Evolutionary conservation across 2,797 vertebrate genomes (phyloP).

Genomic region (Lophius americanus): DNA sequence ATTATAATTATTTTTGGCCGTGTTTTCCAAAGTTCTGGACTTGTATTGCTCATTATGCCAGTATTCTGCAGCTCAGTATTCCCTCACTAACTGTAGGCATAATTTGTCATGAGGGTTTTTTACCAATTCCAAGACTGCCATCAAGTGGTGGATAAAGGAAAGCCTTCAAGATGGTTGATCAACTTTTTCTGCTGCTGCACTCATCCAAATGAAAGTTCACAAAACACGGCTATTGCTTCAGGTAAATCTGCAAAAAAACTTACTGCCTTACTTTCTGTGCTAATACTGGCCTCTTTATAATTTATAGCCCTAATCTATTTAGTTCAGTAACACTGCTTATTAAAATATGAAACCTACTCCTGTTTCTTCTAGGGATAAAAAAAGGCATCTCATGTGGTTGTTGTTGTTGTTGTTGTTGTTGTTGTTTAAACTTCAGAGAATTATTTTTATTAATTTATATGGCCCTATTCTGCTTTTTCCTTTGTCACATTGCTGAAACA

Average conservation of each 20-base stretch:
- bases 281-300: constrained; percentile 5
- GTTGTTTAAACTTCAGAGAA: not conserved
- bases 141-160: constrained; percentile 69
- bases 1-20: constrained; percentile 38
- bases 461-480: constrained; percentile 23
- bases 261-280: not conserved
- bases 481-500: constrained; percentile 24
- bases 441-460: not conserved
- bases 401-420: not conserved
- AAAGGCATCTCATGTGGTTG: constrained; percentile 1
- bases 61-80: not conserved
- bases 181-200: not conserved
- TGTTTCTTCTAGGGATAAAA: constrained; percentile 2
- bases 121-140: constrained; percentile 70
- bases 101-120: constrained; percentile 2
- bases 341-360: not conserved
- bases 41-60: constrained; percentile 26
- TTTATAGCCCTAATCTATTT: not conserved
- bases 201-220: not conserved
- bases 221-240: too few species aligned
- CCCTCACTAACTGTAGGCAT: not conserved
- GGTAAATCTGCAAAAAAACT: not conserved
- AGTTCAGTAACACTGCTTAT: not conserved
- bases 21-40: constrained; percentile 22
- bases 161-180: not conserved